Percentiles rank a stretch among this genome's conserved stretches.
Conservation (phyloP, 2,113 vertebrate genomes). For the Coturnix japonica region DNA sequence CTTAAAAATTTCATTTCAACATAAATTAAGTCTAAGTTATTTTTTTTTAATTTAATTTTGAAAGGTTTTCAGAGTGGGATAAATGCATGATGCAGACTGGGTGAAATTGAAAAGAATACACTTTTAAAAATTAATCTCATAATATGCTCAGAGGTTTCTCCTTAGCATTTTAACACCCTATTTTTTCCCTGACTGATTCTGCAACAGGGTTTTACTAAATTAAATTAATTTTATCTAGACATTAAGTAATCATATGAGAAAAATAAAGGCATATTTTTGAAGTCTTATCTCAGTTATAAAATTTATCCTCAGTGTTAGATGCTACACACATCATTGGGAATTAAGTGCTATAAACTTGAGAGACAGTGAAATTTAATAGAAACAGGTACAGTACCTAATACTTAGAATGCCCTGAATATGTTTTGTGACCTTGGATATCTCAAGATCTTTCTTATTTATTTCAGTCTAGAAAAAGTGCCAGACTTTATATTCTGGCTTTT, state of each 20-base stretch:
- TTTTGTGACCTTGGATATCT: not conserved
- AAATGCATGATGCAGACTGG: not conserved
- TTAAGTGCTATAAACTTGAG: not conserved
- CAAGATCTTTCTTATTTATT: not conserved
- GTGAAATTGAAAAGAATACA: not conserved
- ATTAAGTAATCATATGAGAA: not conserved
- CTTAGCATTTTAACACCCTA: not conserved
- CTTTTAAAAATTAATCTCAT: not conserved
- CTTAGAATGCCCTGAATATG: not conserved
- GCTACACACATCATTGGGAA: not conserved
- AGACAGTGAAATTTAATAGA: not conserved
- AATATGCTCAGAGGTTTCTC: not conserved
- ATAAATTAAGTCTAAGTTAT: not conserved
- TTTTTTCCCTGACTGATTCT: not conserved
- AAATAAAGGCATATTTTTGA: not conserved
- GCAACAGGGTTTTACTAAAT: not conserved
- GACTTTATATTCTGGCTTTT: not conserved
- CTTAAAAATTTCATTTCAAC: not conserved
- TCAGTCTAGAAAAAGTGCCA: not conserved
- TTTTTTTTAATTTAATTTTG: not conserved
- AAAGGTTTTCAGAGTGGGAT: not conserved
- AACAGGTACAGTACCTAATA: not conserved
- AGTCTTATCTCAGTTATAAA: not conserved
- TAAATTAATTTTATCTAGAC: not conserved
- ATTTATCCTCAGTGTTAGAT: not conserved